A percentile compares a stretch with the other conserved stretches of the same genome.
Evolutionary conservation across 2,888 invertebrate species (phyloP).

Genomic region (Stenodera caucasica): DNA sequence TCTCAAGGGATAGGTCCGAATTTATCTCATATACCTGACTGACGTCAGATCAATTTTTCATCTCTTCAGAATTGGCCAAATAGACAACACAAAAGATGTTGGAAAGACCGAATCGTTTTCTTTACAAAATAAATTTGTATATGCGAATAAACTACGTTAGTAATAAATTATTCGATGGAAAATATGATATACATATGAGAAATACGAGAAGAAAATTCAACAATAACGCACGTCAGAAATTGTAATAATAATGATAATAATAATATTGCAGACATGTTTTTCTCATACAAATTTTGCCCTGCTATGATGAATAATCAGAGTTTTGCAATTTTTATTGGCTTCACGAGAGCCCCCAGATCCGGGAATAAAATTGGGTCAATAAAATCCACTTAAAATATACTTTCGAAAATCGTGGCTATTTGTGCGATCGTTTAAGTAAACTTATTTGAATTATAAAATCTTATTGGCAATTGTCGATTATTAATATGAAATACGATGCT

Average conservation of each 20-base stretch:
- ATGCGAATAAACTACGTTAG: neutral
- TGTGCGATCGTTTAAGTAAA: neutral
- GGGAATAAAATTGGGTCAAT: slow-evolving; percentile 4
- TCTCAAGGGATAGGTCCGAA: neutral
- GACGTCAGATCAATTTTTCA: slow-evolving; percentile 25
- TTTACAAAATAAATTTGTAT: neutral
- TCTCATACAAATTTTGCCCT: too few species aligned
- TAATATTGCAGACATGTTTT: neutral
- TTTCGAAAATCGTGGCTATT: too few species aligned
- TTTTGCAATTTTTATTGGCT: too few species aligned
- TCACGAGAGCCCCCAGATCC: too few species aligned
- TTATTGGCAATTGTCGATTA: neutral
- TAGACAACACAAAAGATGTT: neutral
- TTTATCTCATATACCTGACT: slow-evolving; percentile 19
- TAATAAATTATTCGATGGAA: neutral
- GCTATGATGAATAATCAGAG: too few species aligned
- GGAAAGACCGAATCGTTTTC: neutral
- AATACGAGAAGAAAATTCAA: neutral
- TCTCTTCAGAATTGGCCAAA: slow-evolving; percentile 10
- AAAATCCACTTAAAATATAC: neutral
- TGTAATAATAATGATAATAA: neutral
- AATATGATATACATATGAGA: neutral
- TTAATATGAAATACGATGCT: neutral
- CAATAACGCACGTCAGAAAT: neutral
- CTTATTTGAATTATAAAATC: neutral